Conservation (phyloP, 2,113 vertebrate species). For the Apodemus speciosus region DNA sequence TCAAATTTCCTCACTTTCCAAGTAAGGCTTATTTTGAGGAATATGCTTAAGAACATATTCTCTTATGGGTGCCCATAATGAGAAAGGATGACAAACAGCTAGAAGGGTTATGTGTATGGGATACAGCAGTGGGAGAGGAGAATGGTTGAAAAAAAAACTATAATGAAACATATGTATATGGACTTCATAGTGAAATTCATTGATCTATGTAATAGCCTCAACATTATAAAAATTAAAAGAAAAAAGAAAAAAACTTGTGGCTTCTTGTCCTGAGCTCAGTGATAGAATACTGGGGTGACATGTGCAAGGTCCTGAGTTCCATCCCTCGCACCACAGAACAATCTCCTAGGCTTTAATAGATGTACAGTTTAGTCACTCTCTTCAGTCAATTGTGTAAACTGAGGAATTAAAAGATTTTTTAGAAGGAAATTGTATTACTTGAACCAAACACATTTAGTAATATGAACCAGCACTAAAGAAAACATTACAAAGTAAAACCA, state of each 20-base stretch:
- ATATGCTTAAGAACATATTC: neutral
- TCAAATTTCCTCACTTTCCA: neutral
- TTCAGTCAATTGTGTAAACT: neutral
- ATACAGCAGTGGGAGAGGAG: neutral
- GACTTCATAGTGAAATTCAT: neutral
- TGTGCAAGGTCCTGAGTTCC: neutral
- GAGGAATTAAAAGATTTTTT: neutral
- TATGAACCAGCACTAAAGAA: neutral
- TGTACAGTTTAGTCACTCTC: constrained; percentile 28
- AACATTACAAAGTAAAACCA: neutral
- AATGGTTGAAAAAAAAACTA: neutral
- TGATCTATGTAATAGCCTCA: neutral
- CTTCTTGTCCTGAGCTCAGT: neutral
- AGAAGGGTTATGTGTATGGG: neutral
- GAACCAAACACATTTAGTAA: neutral
- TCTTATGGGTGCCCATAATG: neutral
- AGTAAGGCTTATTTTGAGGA: neutral
- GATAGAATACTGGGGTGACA: neutral
- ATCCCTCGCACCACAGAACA: neutral
- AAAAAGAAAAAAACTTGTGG: neutral
- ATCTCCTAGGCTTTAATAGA: neutral
- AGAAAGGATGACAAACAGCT: neutral
- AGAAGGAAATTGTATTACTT: neutral
- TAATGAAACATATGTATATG: neutral
- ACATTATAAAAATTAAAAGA: neutral